Evolutionary conservation across 2,797 vertebrate species (phyloP).

Genomic region (Aulostomus chinensis): DNA sequence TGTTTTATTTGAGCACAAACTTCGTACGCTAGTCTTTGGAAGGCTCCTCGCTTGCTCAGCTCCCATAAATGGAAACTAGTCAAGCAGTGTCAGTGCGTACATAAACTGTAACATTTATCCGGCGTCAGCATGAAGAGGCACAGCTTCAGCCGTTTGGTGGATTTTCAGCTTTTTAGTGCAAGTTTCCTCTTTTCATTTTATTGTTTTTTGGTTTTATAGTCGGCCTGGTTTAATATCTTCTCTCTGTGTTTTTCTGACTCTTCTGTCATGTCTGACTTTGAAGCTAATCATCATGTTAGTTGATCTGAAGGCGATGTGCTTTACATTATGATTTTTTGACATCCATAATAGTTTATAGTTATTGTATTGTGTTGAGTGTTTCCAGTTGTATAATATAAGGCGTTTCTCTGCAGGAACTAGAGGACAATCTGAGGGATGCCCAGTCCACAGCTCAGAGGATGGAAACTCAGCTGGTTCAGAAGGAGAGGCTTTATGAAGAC

Average conservation of each 20-base stretch:
- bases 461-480: conserved; percentile 94
- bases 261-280: not conserved
- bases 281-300: no score
- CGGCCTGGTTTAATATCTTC: not conserved
- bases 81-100: conserved; percentile 1
- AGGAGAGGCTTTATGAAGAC: conserved; percentile 95
- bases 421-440: conserved; percentile 94
- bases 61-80: conserved; percentile 11
- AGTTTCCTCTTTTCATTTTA: conserved; percentile 37
- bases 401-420: conserved; percentile 85
- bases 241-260: not conserved
- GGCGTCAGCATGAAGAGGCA: conserved; percentile 59
- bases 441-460: conserved; percentile 94
- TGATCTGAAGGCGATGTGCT: no score
- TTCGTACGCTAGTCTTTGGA: conserved; percentile 13
- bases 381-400: conserved; percentile 1
- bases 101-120: conserved; percentile 17
- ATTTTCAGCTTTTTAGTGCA: conserved; percentile 69
- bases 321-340: no score
- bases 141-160: conserved; percentile 41
- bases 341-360: not conserved
- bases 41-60: conserved; percentile 23
- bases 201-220: conserved; percentile 2
- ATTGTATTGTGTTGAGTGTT: not conserved
- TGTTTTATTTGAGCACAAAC: conserved; percentile 14